phyloP scores from a whole-genome alignment of 23 tunicate genomes.

The Phallusia fumigata region DNA sequence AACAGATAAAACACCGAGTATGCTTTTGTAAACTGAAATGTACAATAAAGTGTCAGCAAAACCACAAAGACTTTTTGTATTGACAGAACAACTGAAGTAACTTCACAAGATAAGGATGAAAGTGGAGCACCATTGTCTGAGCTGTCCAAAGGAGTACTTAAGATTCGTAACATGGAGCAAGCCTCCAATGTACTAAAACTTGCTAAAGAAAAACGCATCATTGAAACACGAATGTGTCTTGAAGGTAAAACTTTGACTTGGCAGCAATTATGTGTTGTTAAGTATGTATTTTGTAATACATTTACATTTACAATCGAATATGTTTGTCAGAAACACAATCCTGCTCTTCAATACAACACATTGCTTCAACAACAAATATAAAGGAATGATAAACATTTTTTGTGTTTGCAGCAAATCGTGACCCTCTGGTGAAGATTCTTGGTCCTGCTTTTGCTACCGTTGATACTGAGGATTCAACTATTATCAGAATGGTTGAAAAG shows the following conservation, averaged over 20 bases:
- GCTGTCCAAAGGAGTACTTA: conserved; percentile 27
- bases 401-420: conserved; percentile 68
- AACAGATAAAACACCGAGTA: too few relatives aligned
- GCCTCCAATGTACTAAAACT: conserved; percentile 48
- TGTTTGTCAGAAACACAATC: too few relatives aligned
- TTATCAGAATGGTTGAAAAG: conserved; percentile 89
- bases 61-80: too few relatives aligned
- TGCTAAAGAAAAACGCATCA: conserved; percentile 58
- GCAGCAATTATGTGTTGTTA: too few relatives aligned
- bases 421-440: conserved; percentile 85
- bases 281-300: too few relatives aligned
- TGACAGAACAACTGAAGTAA: conserved; percentile 46
- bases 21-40: too few relatives aligned
- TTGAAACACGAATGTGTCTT: conserved; percentile 73
- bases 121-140: conserved; percentile 54
- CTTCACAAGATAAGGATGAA: conserved; percentile 62
- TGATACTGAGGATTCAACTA: conserved; percentile 81
- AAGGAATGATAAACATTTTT: not conserved
- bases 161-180: conserved; percentile 49
- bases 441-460: conserved; percentile 89
- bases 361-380: not conserved
- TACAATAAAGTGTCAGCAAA: too few relatives aligned
- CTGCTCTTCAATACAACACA: too few relatives aligned
- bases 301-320: too few relatives aligned
- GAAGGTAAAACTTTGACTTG: conserved; percentile 58